phyloP scores from a whole-genome alignment of 2,797 vertebrate species.

The Otus scops region DNA sequence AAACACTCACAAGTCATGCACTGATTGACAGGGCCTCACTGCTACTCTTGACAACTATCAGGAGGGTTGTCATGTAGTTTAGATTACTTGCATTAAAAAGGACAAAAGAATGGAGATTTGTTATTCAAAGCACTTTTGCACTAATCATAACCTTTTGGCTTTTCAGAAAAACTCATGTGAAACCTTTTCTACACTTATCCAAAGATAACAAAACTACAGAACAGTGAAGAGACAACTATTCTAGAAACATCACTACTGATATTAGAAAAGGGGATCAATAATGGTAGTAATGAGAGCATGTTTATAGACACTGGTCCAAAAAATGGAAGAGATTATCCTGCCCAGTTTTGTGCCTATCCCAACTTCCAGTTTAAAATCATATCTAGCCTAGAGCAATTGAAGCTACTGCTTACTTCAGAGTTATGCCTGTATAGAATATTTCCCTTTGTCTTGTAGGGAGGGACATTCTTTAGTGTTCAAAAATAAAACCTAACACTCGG shows the following conservation, averaged over 20 bases:
- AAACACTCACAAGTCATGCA: slow-evolving; percentile 15
- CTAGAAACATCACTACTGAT: not conserved
- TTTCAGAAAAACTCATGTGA: not conserved
- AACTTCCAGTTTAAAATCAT: not conserved
- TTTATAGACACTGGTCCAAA: not conserved
- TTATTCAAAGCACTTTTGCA: not conserved
- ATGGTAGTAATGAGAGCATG: not conserved
- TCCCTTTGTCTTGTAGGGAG: not conserved
- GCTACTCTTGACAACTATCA: not conserved
- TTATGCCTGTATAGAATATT: not conserved
- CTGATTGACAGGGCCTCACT: slow-evolving; percentile 9
- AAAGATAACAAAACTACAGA: not conserved
- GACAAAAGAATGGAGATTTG: not conserved
- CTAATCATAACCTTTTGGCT: not conserved
- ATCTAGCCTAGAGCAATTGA: not conserved
- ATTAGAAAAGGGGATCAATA: not conserved
- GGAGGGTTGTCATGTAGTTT: not conserved
- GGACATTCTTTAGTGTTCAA: not conserved
- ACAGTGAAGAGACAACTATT: not conserved
- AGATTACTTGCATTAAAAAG: not conserved
- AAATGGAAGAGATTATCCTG: not conserved
- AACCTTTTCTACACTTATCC: not conserved
- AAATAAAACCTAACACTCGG: slow-evolving; percentile 41
- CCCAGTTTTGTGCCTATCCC: not conserved
- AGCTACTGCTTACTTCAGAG: not conserved